Conservation (phyloP, 2,888 invertebrate species). For the Noctua janthe region DNA sequence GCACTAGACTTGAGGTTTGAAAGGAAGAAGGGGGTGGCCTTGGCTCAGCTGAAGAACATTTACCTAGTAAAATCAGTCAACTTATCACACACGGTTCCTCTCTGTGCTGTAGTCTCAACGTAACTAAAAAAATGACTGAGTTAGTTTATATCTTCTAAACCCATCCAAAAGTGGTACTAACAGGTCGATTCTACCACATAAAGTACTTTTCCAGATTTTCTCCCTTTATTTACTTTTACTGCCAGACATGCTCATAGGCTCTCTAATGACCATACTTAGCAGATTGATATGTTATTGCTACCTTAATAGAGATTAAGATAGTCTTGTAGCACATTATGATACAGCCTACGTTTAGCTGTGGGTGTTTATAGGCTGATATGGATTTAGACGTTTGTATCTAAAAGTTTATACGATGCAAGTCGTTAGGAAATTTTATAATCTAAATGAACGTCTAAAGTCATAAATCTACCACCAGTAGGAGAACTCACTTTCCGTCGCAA, state of each 20-base stretch:
- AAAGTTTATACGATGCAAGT: neutral
- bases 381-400: neutral
- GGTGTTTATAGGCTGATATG: neutral
- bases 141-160: neutral
- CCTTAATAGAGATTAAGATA: constrained; percentile 15
- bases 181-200: neutral
- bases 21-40: neutral
- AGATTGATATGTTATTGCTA: neutral
- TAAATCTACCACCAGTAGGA: neutral
- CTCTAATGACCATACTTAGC: neutral
- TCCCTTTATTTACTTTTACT: neutral
- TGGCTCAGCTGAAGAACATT: neutral
- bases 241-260: neutral
- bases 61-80: neutral
- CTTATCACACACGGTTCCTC: neutral
- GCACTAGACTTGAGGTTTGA: neutral
- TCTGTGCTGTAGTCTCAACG: neutral
- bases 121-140: neutral
- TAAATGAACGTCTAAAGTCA: neutral
- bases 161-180: neutral
- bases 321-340: constrained; percentile 15
- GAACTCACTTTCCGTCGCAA: neutral
- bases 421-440: neutral
- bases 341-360: neutral
- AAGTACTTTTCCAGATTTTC: neutral